phyloP scores from a whole-genome alignment of 2,113 vertebrate species.

The Cyprinus carpio region DNA sequence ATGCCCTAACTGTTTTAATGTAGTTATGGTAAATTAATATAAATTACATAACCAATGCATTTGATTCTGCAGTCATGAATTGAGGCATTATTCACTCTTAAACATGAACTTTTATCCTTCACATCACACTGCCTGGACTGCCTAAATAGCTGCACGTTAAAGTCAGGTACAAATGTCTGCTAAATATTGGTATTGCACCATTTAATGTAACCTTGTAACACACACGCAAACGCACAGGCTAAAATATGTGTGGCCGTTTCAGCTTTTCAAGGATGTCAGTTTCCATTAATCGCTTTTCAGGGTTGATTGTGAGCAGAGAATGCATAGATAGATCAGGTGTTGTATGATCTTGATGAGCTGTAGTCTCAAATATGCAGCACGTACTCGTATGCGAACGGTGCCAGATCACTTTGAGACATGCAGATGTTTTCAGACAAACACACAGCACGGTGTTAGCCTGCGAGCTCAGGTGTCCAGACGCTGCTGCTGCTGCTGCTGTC shows the following conservation, averaged over 20 bases:
- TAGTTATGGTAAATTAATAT: not conserved
- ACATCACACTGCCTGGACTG: not conserved
- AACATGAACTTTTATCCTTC: not conserved
- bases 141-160: not conserved
- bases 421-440: conserved; percentile 28
- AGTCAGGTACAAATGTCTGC: not conserved
- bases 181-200: not conserved
- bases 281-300: conserved; percentile 13
- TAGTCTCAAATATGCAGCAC: not conserved
- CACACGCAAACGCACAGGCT: not conserved
- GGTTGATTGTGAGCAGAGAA: not conserved
- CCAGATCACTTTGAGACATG: not conserved
- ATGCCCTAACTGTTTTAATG: not conserved
- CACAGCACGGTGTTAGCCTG: not conserved
- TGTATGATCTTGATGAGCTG: not conserved
- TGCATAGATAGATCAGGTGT: not conserved
- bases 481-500: not conserved
- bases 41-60: not conserved
- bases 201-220: not conserved
- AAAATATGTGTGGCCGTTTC: not conserved
- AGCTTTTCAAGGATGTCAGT: conserved; percentile 13
- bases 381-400: not conserved
- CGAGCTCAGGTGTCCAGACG: conserved; percentile 40
- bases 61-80: not conserved
- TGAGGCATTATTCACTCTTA: not conserved